Evolutionary conservation across 2,113 vertebrate genomes (phyloP).

Genomic region (Phalacrocorax aristotelis): DNA sequence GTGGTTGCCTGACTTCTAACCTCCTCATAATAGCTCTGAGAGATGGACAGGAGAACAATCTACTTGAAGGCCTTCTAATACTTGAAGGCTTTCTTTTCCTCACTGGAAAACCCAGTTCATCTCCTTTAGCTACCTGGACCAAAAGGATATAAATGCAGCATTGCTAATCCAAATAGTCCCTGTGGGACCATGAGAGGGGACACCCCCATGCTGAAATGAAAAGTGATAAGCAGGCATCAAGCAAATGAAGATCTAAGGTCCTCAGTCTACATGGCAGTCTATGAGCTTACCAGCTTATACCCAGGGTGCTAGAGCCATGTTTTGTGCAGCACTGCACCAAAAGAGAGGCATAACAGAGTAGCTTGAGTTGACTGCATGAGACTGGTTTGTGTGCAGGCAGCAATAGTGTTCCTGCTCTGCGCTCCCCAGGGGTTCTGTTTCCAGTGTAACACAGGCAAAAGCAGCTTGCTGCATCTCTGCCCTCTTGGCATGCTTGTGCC

Average conservation of each 20-base stretch:
- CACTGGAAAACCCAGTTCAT: background rate
- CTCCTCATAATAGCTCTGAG: background rate
- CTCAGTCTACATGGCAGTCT: background rate
- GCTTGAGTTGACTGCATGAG: rapidly evolving
- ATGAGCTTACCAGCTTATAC: background rate
- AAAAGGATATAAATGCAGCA: background rate
- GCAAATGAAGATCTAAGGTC: background rate
- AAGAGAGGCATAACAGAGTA: background rate
- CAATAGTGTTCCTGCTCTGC: background rate
- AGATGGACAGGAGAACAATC: background rate
- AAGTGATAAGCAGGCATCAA: background rate
- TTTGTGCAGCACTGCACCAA: background rate
- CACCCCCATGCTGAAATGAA: background rate
- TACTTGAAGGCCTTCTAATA: background rate
- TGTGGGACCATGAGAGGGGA: background rate
- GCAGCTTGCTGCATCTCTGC: background rate
- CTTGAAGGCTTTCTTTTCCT: background rate
- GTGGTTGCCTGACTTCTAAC: background rate
- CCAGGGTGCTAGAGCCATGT: background rate
- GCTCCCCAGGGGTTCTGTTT: background rate
- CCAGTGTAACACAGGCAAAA: background rate
- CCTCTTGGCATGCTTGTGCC: background rate
- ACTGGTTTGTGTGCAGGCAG: background rate
- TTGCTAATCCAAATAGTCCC: background rate
- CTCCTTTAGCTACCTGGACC: background rate